Percentiles rank a stretch among this genome's conserved stretches.
Evolutionary conservation across 2,888 invertebrate genomes (phyloP).

Genomic region (Pyrrhia umbra): DNA sequence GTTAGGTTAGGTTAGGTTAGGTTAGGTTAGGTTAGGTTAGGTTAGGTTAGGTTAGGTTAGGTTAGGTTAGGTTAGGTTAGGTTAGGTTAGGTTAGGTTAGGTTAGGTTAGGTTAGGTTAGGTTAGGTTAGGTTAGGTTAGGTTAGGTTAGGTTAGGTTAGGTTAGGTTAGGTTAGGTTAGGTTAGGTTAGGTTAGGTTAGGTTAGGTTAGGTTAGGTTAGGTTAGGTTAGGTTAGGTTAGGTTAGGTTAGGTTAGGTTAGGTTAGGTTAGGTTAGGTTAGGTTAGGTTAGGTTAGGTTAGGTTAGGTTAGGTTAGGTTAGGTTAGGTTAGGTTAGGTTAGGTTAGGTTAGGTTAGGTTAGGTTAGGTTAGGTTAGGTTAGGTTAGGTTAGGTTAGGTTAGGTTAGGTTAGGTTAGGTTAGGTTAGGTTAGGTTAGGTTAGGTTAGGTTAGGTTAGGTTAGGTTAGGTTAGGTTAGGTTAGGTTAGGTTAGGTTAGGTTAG

Average conservation of each 20-base stretch:
- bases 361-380: too few species aligned
- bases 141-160: slow-evolving; percentile 33
- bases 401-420: too few species aligned
- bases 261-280: slow-evolving; percentile 54
- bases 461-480: too few species aligned
- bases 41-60: slow-evolving; percentile 32
- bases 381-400: too few species aligned
- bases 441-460: too few species aligned
- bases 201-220: slow-evolving; percentile 32
- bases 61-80: slow-evolving; percentile 32
- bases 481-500: too few species aligned
- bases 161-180: slow-evolving; percentile 24
- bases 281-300: too few species aligned
- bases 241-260: slow-evolving; percentile 51
- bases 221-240: slow-evolving; percentile 38
- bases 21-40: slow-evolving; percentile 32
- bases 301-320: too few species aligned
- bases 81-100: slow-evolving; percentile 33
- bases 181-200: slow-evolving; percentile 30
- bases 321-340: too few species aligned
- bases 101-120: slow-evolving; percentile 33
- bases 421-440: too few species aligned
- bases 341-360: too few species aligned
- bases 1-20: slow-evolving; percentile 31
- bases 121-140: slow-evolving; percentile 32